These are phyloP conservation scores for Sandelia bainsii DNA, from an alignment of 2,797 vertebrate species.

Conservation along the genomic window DNA sequence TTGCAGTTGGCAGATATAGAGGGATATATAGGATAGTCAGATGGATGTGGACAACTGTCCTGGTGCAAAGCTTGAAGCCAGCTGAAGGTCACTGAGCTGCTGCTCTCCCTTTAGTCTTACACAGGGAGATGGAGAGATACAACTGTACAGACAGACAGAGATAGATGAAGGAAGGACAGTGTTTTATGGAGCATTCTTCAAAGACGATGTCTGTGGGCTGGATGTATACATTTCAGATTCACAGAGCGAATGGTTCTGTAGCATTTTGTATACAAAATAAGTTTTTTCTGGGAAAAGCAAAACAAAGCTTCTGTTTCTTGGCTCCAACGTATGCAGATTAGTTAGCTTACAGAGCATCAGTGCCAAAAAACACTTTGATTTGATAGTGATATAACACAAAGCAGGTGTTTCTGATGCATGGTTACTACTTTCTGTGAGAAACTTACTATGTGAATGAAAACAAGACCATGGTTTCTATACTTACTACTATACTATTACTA, in stretches of 20 bases:
- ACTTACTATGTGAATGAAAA: too few relatives aligned
- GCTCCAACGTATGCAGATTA: too few relatives aligned
- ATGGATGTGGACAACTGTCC: slow-evolving; percentile 17
- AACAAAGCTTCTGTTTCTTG: too few relatives aligned
- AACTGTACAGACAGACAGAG: neutral
- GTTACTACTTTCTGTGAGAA: too few relatives aligned
- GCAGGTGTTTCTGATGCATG: too few relatives aligned
- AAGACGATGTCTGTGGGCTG: neutral
- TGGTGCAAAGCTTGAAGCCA: neutral
- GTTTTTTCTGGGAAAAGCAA: too few relatives aligned
- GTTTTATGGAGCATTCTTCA: neutral
- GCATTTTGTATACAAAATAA: too few relatives aligned
- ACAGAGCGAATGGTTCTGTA: neutral
- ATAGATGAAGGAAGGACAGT: slow-evolving; percentile 13
- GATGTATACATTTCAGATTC: neutral
- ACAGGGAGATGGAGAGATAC: slow-evolving; percentile 27
- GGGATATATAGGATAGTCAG: neutral
- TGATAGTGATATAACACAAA: too few relatives aligned
- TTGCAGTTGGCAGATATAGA: neutral
- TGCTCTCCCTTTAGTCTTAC: slow-evolving; percentile 24
- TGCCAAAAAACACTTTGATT: too few relatives aligned
- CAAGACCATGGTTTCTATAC: too few relatives aligned
- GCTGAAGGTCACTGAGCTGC: slow-evolving; percentile 36
- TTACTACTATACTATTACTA: too few relatives aligned
- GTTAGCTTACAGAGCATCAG: too few relatives aligned